These are phyloP conservation scores for Uloborus plumipes DNA, from an alignment of 2,888 invertebrate genomes.

Conservation along the genomic window DNA sequence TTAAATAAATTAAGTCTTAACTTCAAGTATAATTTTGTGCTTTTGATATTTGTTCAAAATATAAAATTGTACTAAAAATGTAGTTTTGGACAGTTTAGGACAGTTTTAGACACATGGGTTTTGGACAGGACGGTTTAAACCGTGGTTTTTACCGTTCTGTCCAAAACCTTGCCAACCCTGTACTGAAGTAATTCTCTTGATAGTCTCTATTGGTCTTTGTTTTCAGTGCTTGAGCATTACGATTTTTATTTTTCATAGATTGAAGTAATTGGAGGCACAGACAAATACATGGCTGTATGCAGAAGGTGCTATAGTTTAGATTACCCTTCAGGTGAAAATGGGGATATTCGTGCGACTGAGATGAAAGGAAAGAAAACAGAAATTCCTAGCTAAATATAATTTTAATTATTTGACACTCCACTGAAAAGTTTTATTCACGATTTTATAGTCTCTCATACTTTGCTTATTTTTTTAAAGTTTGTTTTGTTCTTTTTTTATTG, in stretches of 20 bases:
- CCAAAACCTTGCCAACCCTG: no score
- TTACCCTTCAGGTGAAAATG: background rate
- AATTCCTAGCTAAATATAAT: no score
- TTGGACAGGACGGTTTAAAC: no score
- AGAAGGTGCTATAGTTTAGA: slow-evolving; percentile 71
- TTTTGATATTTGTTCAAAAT: no score
- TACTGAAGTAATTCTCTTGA: background rate
- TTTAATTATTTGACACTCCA: background rate
- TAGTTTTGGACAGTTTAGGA: no score
- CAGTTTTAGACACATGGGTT: no score
- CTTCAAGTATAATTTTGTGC: no score
- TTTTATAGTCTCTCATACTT: background rate
- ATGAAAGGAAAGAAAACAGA: no score
- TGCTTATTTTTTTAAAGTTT: background rate
- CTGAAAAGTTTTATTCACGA: background rate
- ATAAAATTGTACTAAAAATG: no score
- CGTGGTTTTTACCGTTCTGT: no score
- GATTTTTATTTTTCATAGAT: slow-evolving; percentile 70
- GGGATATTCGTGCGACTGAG: no score
- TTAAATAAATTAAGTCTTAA: no score
- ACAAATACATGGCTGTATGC: slow-evolving; percentile 75
- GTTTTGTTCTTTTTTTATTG: background rate
- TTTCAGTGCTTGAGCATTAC: background rate
- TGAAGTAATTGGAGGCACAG: slow-evolving; percentile 75
- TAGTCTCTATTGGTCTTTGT: background rate